Conservation (phyloP, 1,140 invertebrate species). For the Hirudo medicinalis region DNA sequence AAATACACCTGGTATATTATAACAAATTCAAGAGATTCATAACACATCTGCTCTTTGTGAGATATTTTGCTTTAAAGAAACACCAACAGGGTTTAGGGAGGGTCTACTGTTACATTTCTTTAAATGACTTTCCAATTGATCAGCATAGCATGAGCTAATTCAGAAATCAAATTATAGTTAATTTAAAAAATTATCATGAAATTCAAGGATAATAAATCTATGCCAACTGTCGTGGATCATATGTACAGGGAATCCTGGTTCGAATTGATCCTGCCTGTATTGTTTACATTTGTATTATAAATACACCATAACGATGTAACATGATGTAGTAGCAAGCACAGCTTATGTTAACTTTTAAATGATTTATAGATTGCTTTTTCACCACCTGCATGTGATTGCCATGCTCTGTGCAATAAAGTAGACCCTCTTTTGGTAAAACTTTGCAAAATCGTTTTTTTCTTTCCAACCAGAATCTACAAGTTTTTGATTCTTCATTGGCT, state of each 20-base stretch:
- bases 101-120: slow-evolving; percentile 14
- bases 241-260: slow-evolving; percentile 2
- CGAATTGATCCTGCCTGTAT: background rate
- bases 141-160: slow-evolving; percentile 12
- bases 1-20: slow-evolving; percentile 6
- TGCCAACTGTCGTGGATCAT: slow-evolving; percentile 2
- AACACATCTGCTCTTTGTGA: background rate
- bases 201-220: background rate
- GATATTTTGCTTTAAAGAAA: background rate
- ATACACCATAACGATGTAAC: background rate
- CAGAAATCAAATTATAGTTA: background rate
- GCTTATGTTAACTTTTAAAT: background rate
- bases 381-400: background rate
- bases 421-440: background rate
- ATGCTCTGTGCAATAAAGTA: slow-evolving; percentile 10
- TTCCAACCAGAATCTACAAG: slow-evolving; percentile 9
- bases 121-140: slow-evolving; percentile 13
- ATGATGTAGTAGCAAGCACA: background rate
- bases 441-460: slow-evolving; percentile 15
- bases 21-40: background rate
- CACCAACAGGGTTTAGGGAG: background rate
- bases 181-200: background rate
- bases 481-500: background rate
- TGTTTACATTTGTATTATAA: background rate
- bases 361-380: background rate